A percentile compares a stretch with the other conserved stretches of the same genome.
Evolutionary conservation across 2,113 vertebrate species (phyloP).

Genomic region (Rana temporaria): DNA sequence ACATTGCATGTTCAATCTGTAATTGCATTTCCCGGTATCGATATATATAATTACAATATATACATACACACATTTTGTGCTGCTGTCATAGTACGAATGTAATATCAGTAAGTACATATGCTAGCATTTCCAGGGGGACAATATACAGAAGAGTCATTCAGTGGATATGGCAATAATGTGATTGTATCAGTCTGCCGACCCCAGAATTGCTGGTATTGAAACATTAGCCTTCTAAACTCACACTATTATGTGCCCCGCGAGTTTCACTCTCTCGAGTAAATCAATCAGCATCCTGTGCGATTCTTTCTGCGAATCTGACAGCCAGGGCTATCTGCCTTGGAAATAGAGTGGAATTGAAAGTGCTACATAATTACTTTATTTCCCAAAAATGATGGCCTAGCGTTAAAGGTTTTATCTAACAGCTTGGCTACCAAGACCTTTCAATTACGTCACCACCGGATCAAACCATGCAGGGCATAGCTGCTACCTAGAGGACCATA

Average conservation of each 20-base stretch:
- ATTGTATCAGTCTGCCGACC: slow-evolving; percentile 52
- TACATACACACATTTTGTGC: not conserved
- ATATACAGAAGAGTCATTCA: slow-evolving; percentile 29
- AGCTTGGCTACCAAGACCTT: slow-evolving; percentile 21
- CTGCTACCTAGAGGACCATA: slow-evolving; percentile 13
- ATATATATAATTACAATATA: not conserved
- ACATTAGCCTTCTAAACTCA: slow-evolving; percentile 55
- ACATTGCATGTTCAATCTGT: not conserved
- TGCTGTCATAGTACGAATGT: not conserved
- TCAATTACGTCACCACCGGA: slow-evolving; percentile 12
- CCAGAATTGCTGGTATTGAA: slow-evolving; percentile 46
- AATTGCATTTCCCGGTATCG: too few relatives aligned
- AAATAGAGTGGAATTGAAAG: slow-evolving; percentile 55
- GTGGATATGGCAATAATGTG: slow-evolving; percentile 48
- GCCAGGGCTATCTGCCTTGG: slow-evolving; percentile 51
- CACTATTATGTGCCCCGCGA: slow-evolving; percentile 49
- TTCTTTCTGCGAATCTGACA: slow-evolving; percentile 48
- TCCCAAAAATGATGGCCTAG: slow-evolving; percentile 49
- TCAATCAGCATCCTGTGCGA: slow-evolving; percentile 50
- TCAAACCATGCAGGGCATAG: slow-evolving; percentile 1
- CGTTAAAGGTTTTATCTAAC: slow-evolving; percentile 50
- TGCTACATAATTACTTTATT: slow-evolving; percentile 51
- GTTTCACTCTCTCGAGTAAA: slow-evolving; percentile 57
- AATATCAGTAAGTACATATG: not conserved
- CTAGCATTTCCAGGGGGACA: slow-evolving; percentile 13